Evolutionary conservation across 64 coral and sea anemone species (phyloP).

Genomic region (Catalaphyllia jardinei): DNA sequence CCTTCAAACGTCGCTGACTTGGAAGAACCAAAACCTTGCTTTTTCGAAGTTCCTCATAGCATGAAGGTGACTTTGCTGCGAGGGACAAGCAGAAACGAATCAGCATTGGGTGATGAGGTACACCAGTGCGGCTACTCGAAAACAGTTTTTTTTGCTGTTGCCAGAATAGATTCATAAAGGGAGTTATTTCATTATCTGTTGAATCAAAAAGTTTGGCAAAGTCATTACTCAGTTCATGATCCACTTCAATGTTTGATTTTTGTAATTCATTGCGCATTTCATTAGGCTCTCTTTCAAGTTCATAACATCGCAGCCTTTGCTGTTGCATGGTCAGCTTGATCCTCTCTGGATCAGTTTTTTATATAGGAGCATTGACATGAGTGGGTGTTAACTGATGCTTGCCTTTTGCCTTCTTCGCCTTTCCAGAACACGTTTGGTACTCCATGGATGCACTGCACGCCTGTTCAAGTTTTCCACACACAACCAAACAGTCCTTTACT

Average conservation of each 20-base stretch:
- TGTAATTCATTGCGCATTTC: slow-evolving; percentile 13
- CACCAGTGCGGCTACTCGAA: slow-evolving; percentile 1
- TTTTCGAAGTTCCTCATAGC: slow-evolving; percentile 11
- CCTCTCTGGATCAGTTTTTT: slow-evolving; percentile 11
- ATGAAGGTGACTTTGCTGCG: slow-evolving; percentile 17
- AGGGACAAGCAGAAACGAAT: slow-evolving; percentile 15
- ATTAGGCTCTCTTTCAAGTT: slow-evolving; percentile 22
- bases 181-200: slow-evolving; percentile 6
- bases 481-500: slow-evolving; percentile 17
- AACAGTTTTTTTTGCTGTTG: slow-evolving; percentile 13
- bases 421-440: not conserved
- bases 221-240: slow-evolving; percentile 40
- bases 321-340: slow-evolving; percentile 26
- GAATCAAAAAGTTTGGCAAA: slow-evolving; percentile 10
- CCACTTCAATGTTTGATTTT: slow-evolving; percentile 36
- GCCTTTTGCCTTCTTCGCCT: not conserved
- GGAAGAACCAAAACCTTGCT: not conserved
- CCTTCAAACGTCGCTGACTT: not conserved
- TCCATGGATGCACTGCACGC: not conserved
- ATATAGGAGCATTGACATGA: slow-evolving; percentile 8
- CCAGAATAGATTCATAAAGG: slow-evolving; percentile 31
- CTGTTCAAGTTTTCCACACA: not conserved
- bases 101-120: slow-evolving; percentile 23
- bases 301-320: slow-evolving; percentile 26
- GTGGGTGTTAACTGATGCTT: slow-evolving; percentile 13